Base-by-base conservation (phyloP, 2,888 invertebrate genomes). In the Unio pictorum region DNA sequence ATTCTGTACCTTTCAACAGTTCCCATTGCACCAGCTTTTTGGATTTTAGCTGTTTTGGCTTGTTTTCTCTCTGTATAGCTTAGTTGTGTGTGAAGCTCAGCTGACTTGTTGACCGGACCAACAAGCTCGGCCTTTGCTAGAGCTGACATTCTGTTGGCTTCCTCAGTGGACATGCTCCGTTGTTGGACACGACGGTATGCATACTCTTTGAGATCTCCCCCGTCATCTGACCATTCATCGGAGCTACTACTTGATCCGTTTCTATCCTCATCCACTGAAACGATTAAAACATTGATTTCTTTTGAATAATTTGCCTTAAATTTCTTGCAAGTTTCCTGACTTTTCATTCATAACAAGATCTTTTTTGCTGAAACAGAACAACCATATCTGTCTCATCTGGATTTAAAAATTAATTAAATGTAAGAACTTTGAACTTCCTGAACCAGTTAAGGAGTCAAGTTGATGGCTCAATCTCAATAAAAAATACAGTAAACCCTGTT, bases 51-150 rank as follows among this genome's bases (percentile, higher is more conserved):
- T 18, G 73, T 64, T 62, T 86, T 83, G 56, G 81, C 74, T 68
- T 84, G 80, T 74, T 81, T 84, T 7, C 84, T 72, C 64, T 86
- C 81, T 57, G 82, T 76, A 71, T 87, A 87, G 65, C 84, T 85
- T 26, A 79, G 72, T 20, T 86, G 86, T 30, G 83, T 71, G 68
- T 88, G 86, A 54, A 87, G 75, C 55, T 86, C 81, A 28, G 81
- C 84, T 4, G 85, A 77, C 45, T 76, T 78, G n/a, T 84, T 84
- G 7, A 84, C 76, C 0, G 83, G 84, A 4, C 82, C 83, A 20
- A 81, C 74, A 59, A 84, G 80, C 60, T 82, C 84, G 23, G 74
- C 69, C 2, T 71, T 69, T n/a, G 68, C 62, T 18, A 45, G 3
- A 45, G 45, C 45, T 0, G 45, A 45, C 26, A 71, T 73, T 64